Base-by-base conservation (phyloP, 2,888 invertebrate species). In the Pycnomerus fuliginosus region DNA sequence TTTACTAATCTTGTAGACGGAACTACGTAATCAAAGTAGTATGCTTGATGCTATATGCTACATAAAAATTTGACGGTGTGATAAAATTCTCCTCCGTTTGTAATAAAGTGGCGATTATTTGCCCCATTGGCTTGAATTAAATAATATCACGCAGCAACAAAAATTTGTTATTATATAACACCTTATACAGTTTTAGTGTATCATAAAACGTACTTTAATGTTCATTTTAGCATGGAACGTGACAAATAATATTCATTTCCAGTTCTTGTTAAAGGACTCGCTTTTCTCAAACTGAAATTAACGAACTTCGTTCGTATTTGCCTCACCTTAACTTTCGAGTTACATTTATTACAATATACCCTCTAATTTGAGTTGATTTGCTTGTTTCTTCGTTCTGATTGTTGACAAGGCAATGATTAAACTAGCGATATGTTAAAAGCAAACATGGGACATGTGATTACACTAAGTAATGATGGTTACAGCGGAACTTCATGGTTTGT, bases 171-270 rank as follows among this genome's bases (percentile, higher is more conserved):
- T 20, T 20, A 20, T 20, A 16, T 11, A n/a, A n/a, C 20, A 12
- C 16, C 23, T 29, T 44, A 28, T 37, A 28, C 38, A 45, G 38
- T 37, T 42, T 44, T 49, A 49, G 33, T 45, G 42, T 45, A 41
- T 47, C 17, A 34, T 40, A 44, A 44, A 44, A 50, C 25, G 42
- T 25, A 24, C 27, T 40, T 30, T 13, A 40, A 40, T 32, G 23
- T 40, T 16, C 25, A 25, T 44, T 42, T 51, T 32, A 31, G 43
- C 36, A 30, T 34, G 24, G 41, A 31, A 39, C 41, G 47, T 52
- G 54, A 55, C 53, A 55, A 55, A 55, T 56, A 56, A 52, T 53
- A 55, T 56, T 53, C 49, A 55, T 55, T 56, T 55, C 52, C 50
- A 42, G 32, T 39, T 50, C 41, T 48, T 45, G 48, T 42, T 52